phyloP scores from a whole-genome alignment of 2,113 vertebrate species.

The Suncus etruscus region DNA sequence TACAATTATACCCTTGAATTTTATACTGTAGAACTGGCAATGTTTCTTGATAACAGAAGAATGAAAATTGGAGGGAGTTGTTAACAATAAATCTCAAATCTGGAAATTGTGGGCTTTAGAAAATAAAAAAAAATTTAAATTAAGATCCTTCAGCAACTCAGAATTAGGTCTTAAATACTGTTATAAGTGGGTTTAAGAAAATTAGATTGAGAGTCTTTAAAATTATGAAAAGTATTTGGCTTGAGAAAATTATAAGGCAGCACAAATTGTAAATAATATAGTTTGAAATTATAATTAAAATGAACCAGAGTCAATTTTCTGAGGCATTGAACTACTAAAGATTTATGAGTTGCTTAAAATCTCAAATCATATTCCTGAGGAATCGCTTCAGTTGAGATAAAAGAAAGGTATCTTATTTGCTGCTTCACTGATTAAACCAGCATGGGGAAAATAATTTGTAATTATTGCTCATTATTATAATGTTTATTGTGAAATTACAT shows the following conservation, averaged over 20 bases:
- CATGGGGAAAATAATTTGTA: conserved; percentile 29
- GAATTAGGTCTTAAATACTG: neutral
- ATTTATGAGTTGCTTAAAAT: conserved; percentile 58
- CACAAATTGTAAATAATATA: conserved; percentile 59
- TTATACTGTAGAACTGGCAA: neutral
- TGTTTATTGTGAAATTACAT: conserved; percentile 36
- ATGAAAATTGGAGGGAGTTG: neutral
- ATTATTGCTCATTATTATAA: conserved; percentile 1
- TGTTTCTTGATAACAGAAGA: neutral
- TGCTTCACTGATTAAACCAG: conserved; percentile 17
- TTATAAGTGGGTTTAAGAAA: conserved; percentile 4
- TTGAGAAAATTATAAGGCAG: conserved; percentile 20
- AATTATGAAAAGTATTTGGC: conserved; percentile 10
- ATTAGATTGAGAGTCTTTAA: neutral
- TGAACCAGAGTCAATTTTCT: conserved; percentile 55
- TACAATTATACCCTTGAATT: neutral
- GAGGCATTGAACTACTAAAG: conserved; percentile 60
- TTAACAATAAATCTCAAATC: conserved; percentile 1
- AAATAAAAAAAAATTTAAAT: conserved; percentile 38
- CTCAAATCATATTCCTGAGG: neutral
- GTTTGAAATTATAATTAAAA: conserved; percentile 69
- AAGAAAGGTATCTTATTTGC: conserved; percentile 11
- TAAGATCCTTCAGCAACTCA: neutral
- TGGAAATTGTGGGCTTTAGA: neutral
- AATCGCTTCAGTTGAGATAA: conserved; percentile 11